A percentile compares a stretch with the other conserved stretches of the same genome.
phyloP scores from a whole-genome alignment of 2,888 invertebrate genomes.

The Augochlorella aurata region DNA sequence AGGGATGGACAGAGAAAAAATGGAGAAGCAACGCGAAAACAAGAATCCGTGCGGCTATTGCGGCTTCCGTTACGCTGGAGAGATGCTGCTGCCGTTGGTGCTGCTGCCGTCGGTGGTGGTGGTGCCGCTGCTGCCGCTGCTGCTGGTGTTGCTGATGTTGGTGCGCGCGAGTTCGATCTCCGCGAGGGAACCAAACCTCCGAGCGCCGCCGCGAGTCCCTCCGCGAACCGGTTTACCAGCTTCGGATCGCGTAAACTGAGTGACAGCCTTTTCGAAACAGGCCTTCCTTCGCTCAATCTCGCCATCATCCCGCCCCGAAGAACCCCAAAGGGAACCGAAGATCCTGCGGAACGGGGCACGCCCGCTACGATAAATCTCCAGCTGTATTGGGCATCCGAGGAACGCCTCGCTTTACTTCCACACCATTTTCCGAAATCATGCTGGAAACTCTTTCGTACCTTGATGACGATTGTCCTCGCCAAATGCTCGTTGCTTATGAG shows the following conservation, averaged over 20 bases:
- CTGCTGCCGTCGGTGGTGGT: not conserved
- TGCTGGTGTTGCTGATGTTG: constrained; percentile 12
- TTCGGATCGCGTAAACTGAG: constrained; percentile 59
- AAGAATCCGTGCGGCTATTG: constrained; percentile 76
- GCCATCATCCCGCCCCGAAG: constrained; percentile 16
- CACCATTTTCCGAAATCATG: too few relatives aligned
- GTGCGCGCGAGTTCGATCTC: constrained; percentile 41
- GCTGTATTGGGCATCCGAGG: not conserved
- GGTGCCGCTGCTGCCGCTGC: constrained; percentile 3
- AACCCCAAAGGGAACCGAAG: constrained; percentile 21
- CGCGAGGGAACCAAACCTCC: constrained; percentile 48
- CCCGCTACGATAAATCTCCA: constrained; percentile 44
- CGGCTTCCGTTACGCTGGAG: constrained; percentile 74
- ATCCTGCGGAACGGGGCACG: constrained; percentile 37
- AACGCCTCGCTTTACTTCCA: not conserved
- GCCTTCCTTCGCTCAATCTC: constrained; percentile 37
- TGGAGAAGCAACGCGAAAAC: constrained; percentile 71
- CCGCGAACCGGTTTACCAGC: constrained; percentile 64
- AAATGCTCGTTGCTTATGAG: too few relatives aligned
- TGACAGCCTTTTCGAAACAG: constrained; percentile 66
- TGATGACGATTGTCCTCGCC: too few relatives aligned
- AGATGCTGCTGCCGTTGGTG: constrained; percentile 53
- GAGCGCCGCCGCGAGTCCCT: constrained; percentile 30
- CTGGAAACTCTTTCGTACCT: too few relatives aligned
- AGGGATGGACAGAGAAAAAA: constrained; percentile 34